phyloP scores from a whole-genome alignment of 2,888 invertebrate species.

The Cephus pulcher region DNA sequence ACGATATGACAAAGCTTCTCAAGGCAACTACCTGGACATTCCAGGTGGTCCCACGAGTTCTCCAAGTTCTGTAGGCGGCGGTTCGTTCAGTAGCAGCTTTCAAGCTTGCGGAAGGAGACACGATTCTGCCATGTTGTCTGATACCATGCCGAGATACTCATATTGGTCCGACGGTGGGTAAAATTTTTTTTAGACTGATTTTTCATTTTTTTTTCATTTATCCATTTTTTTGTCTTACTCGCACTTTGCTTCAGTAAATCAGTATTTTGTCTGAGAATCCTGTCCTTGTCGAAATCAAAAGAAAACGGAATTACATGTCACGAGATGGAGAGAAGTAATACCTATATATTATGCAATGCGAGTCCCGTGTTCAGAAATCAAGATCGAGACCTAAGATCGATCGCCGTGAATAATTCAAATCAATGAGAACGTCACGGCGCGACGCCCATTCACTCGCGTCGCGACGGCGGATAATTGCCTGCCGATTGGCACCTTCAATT shows the following conservation, averaged over 20 bases:
- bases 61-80: constrained; percentile 49
- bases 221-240: not conserved
- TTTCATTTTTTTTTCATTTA: not conserved
- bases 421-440: not conserved
- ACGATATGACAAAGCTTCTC: constrained; percentile 55
- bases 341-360: not conserved
- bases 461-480: not conserved
- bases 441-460: not conserved
- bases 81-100: constrained; percentile 54
- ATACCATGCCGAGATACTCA: constrained; percentile 48
- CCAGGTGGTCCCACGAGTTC: constrained; percentile 55
- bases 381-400: not conserved
- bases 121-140: constrained; percentile 45
- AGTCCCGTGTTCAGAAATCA: not conserved
- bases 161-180: constrained; percentile 60
- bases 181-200: not conserved
- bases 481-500: not conserved
- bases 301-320: not conserved
- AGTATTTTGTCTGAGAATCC: not conserved
- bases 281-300: no score
- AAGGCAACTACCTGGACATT: constrained; percentile 64
- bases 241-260: not conserved
- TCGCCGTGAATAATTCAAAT: not conserved
- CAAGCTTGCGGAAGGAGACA: constrained; percentile 54
- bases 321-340: not conserved